Conservation (phyloP, 2,888 invertebrate species). For the Scelioninae gen. 2 region DNA sequence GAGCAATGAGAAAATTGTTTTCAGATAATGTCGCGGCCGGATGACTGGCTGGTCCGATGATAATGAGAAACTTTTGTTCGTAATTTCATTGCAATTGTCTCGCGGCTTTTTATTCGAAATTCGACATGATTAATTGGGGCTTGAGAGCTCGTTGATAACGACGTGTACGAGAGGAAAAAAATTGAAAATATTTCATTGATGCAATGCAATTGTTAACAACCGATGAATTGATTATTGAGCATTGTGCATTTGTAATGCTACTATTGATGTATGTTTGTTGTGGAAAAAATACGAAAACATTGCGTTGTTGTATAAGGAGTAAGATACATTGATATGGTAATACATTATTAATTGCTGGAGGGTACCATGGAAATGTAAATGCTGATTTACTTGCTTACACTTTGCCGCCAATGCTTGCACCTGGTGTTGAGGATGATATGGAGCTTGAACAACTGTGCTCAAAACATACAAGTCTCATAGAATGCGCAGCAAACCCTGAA, state of each 20-base stretch:
- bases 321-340: slow-evolving; percentile 91
- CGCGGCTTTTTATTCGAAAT: neutral
- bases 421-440: slow-evolving; percentile 79
- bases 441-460: slow-evolving; percentile 88
- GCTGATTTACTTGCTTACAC: slow-evolving; percentile 91
- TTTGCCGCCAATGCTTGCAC: slow-evolving; percentile 88
- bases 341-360: slow-evolving; percentile 89
- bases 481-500: slow-evolving; percentile 92
- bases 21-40: slow-evolving; percentile 28
- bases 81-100: slow-evolving; percentile 20
- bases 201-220: too few species aligned
- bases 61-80: slow-evolving; percentile 42
- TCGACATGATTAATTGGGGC: slow-evolving; percentile 4
- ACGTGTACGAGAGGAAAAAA: too few species aligned
- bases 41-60: slow-evolving; percentile 6
- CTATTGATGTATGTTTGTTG: too few species aligned
- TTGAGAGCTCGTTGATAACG: too few species aligned
- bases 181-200: too few species aligned
- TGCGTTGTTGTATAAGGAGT: too few species aligned
- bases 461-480: slow-evolving; percentile 84
- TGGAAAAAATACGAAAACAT: too few species aligned
- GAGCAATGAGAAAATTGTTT: slow-evolving; percentile 37
- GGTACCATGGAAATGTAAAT: slow-evolving; percentile 94
- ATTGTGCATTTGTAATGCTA: too few species aligned
- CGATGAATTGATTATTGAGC: too few species aligned